phyloP scores from a whole-genome alignment of 2,888 invertebrate species.

The Andrena marginata region DNA sequence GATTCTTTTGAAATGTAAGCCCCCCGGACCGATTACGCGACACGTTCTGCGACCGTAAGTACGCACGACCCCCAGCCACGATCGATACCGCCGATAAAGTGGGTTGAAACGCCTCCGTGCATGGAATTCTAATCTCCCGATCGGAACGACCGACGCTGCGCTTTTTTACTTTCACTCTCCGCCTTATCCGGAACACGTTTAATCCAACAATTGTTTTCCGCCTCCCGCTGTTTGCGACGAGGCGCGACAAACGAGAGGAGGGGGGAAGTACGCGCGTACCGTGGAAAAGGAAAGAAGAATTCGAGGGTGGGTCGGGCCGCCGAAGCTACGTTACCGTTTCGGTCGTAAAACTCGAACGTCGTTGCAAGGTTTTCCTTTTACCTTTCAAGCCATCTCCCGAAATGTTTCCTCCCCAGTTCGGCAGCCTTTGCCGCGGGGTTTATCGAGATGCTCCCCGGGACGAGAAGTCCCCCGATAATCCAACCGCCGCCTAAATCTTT shows the following conservation, averaged over 20 bases:
- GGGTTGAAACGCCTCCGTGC: conserved; percentile 25
- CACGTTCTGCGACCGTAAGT: conserved; percentile 40
- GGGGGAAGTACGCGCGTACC: not conserved
- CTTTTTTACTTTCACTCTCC: not conserved
- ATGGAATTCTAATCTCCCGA: conserved; percentile 51
- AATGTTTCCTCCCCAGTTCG: conserved; percentile 4
- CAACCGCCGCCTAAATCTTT: not conserved
- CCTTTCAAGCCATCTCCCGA: not conserved
- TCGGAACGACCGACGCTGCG: conserved; percentile 26
- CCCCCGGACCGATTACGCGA: conserved; percentile 9
- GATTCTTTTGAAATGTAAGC: conserved; percentile 37
- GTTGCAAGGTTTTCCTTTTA: conserved; percentile 9
- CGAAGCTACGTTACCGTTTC: not conserved
- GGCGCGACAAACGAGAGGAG: not conserved
- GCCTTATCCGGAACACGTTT: conserved; percentile 1
- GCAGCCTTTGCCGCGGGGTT: not conserved
- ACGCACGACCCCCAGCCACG: conserved; percentile 8
- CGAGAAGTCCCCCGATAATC: conserved; percentile 5
- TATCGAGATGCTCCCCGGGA: not conserved
- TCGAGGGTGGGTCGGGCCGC: no score
- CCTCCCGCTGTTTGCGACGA: not conserved
- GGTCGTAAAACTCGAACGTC: not conserved
- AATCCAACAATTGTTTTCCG: not conserved
- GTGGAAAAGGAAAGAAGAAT: not conserved
- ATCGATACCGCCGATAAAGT: conserved; percentile 44